These are phyloP conservation scores for Hipparchia sbordonii DNA, from an alignment of 2,888 invertebrate species.

Conservation along the genomic window DNA sequence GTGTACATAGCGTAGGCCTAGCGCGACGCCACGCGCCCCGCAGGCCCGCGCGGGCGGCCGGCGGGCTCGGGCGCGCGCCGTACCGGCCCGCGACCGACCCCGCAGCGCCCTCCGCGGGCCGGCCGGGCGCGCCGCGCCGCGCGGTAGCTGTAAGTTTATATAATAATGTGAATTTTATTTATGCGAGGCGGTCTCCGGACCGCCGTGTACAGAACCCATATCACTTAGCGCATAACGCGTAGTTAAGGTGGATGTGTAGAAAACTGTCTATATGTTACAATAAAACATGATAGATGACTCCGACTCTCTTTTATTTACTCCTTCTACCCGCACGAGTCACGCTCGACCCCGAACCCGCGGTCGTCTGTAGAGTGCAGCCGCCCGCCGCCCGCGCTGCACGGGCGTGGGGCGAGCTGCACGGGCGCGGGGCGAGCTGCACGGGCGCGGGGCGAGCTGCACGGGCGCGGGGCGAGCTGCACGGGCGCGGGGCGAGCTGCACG, in stretches of 20 bases:
- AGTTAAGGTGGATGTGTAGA: constrained; percentile 78
- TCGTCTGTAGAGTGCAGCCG: too few relatives aligned
- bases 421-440: too few relatives aligned
- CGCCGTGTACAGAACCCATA: constrained; percentile 72
- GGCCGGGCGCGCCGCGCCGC: constrained; percentile 3
- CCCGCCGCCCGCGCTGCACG: too few relatives aligned
- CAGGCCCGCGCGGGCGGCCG: background rate
- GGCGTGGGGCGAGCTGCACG: too few relatives aligned
- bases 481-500: too few relatives aligned
- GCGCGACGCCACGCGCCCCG: background rate
- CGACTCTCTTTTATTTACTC: constrained; percentile 54
- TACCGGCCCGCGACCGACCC: constrained; percentile 5
- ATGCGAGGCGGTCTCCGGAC: constrained; percentile 45
- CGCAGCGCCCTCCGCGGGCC: background rate
- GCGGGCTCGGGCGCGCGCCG: background rate
- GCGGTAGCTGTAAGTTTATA: constrained; percentile 44
- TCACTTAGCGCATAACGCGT: constrained; percentile 71
- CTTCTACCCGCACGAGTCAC: background rate
- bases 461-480: too few relatives aligned
- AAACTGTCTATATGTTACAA: constrained; percentile 79
- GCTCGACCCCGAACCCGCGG: too few relatives aligned
- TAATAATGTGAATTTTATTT: constrained; percentile 50
- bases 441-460: too few relatives aligned
- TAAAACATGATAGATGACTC: constrained; percentile 75
- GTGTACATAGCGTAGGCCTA: too few relatives aligned